Base-by-base conservation (phyloP, 2,113 vertebrate genomes). In the Synchiropus splendidus region DNA sequence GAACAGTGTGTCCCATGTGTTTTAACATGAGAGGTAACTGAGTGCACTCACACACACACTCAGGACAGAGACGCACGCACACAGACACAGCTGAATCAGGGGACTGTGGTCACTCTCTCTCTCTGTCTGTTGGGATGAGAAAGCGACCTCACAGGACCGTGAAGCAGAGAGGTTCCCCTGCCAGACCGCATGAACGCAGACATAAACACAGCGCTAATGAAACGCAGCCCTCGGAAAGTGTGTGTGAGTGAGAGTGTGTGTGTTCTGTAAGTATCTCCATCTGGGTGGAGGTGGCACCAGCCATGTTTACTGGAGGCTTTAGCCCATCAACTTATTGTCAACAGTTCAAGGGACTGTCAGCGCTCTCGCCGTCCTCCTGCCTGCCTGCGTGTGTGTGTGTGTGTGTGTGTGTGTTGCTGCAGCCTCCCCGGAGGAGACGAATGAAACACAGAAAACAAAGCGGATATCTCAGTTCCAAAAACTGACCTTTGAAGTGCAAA, bases 291-390 rank as follows among this genome's bases (percentile, higher is more conserved):
- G 82, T 85, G 85, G 83, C 79, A 85, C 82, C 80, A 73, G 77
- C 80, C 62, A 85, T 85, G 82, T 83, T 85, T 85, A 83, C 77
- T 75, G 66, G 67, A 82, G 80, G 72, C 78, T 83, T 83, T 79
- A 81, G 81, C 78, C 78, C 80, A 82, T 85, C 81, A 84, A 83
- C 64, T 82, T 81, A 79, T 80, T 83, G 84, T 85, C 77, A 81
- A 80, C 78, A 80, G 81, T 83, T 84, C 74, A 84, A 83, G 76
- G 73, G 64, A 64, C 78, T 85, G 79, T 85, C 81, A 82, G 64
- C 77, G 51, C 67, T 63, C 61, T 64, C 73, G 39, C 60, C 67
- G 72, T 71, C 21, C 21, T 27, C 4, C 21, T 51, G 49, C 18
- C 49, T 40, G 53, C 4, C 40, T 36, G 18, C 27, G 47, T 37